Evolutionary conservation across 2,888 invertebrate genomes (phyloP).

Genomic region (Carabus problematicus): DNA sequence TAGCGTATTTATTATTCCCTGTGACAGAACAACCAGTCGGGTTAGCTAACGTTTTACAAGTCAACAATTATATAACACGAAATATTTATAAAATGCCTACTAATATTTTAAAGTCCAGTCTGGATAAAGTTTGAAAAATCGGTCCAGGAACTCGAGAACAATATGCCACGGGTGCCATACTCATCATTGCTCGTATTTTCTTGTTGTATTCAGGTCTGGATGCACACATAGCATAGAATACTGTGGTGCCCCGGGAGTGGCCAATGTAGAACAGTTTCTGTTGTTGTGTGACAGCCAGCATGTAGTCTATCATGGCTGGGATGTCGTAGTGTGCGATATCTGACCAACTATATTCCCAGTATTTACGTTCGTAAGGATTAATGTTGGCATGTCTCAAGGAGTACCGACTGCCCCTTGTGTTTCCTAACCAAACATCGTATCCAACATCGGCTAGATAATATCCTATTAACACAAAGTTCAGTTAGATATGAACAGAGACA

Average conservation of each 20-base stretch:
- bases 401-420: constrained; percentile 79
- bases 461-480: constrained; percentile 56
- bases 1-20: neutral
- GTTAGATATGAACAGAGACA: constrained; percentile 40
- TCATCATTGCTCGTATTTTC: constrained; percentile 67
- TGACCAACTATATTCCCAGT: constrained; percentile 78
- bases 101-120: constrained; percentile 43
- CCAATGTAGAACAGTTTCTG: constrained; percentile 72
- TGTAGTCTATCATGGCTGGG: constrained; percentile 79
- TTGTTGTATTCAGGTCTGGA: constrained; percentile 67
- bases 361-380: constrained; percentile 62
- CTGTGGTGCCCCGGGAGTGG: constrained; percentile 83
- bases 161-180: constrained; percentile 70
- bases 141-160: constrained; percentile 68
- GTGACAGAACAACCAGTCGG: neutral
- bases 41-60: neutral
- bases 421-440: constrained; percentile 79
- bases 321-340: constrained; percentile 83
- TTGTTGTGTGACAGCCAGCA: constrained; percentile 59
- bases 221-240: constrained; percentile 70
- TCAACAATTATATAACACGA: neutral
- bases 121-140: constrained; percentile 66
- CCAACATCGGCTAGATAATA: constrained; percentile 68
- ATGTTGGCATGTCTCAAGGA: constrained; percentile 65
- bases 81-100: neutral